Percentiles rank a stretch among this genome's conserved stretches.
phyloP scores from a whole-genome alignment of 2,888 invertebrate genomes.

The Amiota minor region DNA sequence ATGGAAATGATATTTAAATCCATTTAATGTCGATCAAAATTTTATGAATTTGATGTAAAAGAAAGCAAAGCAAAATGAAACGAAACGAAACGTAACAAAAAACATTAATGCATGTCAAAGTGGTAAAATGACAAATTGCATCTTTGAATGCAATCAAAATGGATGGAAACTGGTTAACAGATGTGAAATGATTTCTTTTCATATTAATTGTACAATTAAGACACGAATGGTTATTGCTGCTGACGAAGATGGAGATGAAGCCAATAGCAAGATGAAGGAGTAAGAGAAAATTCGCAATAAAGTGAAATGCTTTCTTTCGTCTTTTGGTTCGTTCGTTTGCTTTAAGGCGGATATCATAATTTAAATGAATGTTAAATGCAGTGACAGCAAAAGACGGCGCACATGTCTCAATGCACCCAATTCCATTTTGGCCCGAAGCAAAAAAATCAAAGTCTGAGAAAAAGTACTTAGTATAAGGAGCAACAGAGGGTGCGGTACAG shows the following conservation, averaged over 20 bases:
- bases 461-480: background rate
- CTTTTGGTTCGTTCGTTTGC: constrained; percentile 33
- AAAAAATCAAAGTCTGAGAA: background rate
- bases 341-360: constrained; percentile 65
- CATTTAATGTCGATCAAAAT: background rate
- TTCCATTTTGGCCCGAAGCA: background rate
- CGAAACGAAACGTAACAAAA: constrained; percentile 27
- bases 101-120: constrained; percentile 63
- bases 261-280: constrained; percentile 48
- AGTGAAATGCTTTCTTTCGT: constrained; percentile 62
- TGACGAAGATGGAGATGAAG: background rate
- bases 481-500: background rate
- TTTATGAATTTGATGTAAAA: background rate
- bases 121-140: constrained; percentile 64
- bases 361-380: constrained; percentile 47
- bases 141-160: constrained; percentile 37
- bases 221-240: constrained; percentile 46
- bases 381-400: constrained; percentile 39
- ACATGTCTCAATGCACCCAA: constrained; percentile 2
- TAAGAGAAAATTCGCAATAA: constrained; percentile 34
- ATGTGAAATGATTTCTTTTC: constrained; percentile 13
- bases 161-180: constrained; percentile 31
- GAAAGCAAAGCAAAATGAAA: constrained; percentile 9
- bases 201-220: constrained; percentile 68
- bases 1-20: constrained; percentile 43